Conservation (phyloP, 2,888 invertebrate species). For the Anorthoa munda region DNA sequence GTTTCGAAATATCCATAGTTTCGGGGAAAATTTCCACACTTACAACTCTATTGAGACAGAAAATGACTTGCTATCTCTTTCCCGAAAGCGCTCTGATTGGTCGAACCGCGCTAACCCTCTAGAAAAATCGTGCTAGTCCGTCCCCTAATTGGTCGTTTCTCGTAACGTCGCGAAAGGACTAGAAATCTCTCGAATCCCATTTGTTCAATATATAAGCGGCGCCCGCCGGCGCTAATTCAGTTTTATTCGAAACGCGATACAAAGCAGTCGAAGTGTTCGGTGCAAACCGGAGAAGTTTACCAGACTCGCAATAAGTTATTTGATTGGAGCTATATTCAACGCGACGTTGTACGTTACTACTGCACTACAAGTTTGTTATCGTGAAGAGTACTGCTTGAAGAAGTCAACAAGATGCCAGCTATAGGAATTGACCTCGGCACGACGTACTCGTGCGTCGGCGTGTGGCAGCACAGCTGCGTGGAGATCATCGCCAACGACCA, state of each 20-base stretch:
- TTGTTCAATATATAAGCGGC: constrained; percentile 78
- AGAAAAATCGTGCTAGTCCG: constrained; percentile 71
- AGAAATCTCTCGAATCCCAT: constrained; percentile 78
- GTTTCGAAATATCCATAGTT: constrained; percentile 33
- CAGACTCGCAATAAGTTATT: constrained; percentile 28
- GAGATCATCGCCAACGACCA: constrained; percentile 93
- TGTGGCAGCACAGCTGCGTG: constrained; percentile 93
- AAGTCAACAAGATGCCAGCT: constrained; percentile 91
- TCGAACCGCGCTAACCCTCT: constrained; percentile 60
- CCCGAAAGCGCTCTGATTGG: constrained; percentile 72
- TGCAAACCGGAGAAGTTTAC: constrained; percentile 74
- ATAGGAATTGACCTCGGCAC: constrained; percentile 91
- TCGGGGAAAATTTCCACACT: constrained; percentile 46
- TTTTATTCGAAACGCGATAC: constrained; percentile 82
- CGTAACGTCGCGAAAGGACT: constrained; percentile 63
- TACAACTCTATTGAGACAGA: constrained; percentile 46
- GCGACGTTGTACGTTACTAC: constrained; percentile 8
- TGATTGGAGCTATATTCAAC: constrained; percentile 15
- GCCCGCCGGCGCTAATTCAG: constrained; percentile 78
- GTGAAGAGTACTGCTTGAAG: constrained; percentile 55
- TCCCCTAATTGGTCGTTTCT: constrained; percentile 72
- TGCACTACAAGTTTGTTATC: constrained; percentile 34
- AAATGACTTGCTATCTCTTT: constrained; percentile 54
- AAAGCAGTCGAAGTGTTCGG: constrained; percentile 76
- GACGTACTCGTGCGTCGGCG: constrained; percentile 90